These are phyloP conservation scores for Henricia sp. DNA, from an alignment of 53 echinoderm and acorn worm genomes.

Conservation along the genomic window DNA sequence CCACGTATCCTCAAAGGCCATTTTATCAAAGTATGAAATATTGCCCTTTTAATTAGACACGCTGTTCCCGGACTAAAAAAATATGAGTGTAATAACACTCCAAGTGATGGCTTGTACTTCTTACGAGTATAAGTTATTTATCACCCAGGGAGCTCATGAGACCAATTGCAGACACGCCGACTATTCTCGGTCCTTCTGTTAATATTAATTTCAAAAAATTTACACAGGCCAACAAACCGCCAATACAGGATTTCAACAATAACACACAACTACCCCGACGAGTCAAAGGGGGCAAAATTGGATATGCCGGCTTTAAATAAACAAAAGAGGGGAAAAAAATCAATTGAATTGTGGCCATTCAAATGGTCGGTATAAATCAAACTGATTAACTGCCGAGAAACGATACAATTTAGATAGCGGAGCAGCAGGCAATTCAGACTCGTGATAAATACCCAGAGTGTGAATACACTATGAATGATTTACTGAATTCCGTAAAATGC, in stretches of 20 bases:
- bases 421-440: not conserved
- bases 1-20: not conserved
- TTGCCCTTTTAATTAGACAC: not conserved
- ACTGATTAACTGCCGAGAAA: conserved; percentile 6
- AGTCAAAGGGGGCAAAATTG: conserved; percentile 4
- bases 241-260: conserved; percentile 25
- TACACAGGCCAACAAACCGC: conserved; percentile 8
- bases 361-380: conserved; percentile 1
- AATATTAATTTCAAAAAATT: conserved; percentile 42
- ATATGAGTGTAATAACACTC: conserved; percentile 33
- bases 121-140: conserved; percentile 10
- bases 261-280: not conserved
- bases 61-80: not conserved
- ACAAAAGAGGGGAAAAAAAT: not conserved
- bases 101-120: not conserved
- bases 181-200: conserved; percentile 14
- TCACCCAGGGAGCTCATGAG: not conserved
- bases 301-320: conserved; percentile 28
- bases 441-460: not conserved
- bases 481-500: conserved; percentile 15
- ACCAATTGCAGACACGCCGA: not conserved
- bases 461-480: conserved; percentile 4
- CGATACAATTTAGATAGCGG: conserved; percentile 16
- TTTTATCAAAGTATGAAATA: not conserved
- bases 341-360: conserved; percentile 12